Base-by-base conservation (phyloP, 2,113 vertebrate species). In the Orycteropus afer region DNA sequence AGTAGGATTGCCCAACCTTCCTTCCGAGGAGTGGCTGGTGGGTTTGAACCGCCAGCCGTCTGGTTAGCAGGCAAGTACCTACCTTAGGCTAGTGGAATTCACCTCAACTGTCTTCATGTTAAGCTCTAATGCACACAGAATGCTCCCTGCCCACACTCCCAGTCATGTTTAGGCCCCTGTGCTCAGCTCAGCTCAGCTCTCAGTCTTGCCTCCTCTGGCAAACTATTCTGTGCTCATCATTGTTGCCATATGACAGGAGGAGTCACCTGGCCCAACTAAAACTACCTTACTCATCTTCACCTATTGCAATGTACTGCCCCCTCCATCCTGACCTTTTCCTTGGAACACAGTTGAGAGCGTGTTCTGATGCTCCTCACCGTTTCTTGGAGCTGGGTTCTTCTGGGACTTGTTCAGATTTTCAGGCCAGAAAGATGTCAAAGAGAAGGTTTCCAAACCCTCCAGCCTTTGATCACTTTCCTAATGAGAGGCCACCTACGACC, bases 121-220 rank as follows among this genome's bases (percentile, higher is more conserved):
- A 34, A 49, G n/a, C 55, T 20, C 13, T 6, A 1, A 0, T 1
- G 40, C 40, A 42, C 23, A 25, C 20, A 11, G 69, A 42, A 12
- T 45, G 10, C 10, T 29, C 47, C 37, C 34, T 17, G 20, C 5
- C 53, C 69, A 14, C 63, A 71, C 45, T 59, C 37, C 7, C 1
- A 0, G 5, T 78, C 49, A 10, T 9, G 32, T 73, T 18, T 23
- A 18, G 12, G 22, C 22, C 18, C 71, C 47, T 71, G 9, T 18
- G n/a, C 25, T 27, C 14, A 22, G 34, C 59, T 78, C 49, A 61
- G 83, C 57, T 74, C 67, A 51, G n/a, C 71, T 29, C 1, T 65
- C 59, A 17, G 9, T 13, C 49, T 40, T 27, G 11, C 40, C 77
- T 49, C 27, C 49, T 77, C 34, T 42, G 32, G 37, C 32, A 65